phyloP scores from a whole-genome alignment of 2,888 invertebrate genomes.

The Tigriopus californicus region DNA sequence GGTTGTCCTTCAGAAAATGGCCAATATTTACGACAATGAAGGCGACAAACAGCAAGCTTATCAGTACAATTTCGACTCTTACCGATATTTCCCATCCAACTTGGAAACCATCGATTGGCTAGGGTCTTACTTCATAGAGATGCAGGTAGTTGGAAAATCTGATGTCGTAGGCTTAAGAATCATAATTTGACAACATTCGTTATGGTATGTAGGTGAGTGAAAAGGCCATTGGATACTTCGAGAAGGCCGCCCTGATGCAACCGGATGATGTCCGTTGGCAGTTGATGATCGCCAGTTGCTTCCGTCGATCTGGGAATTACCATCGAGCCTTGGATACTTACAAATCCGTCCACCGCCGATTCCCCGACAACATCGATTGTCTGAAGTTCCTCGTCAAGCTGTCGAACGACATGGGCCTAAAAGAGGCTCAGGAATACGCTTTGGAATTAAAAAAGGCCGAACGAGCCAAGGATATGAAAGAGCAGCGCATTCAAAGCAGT shows the following conservation, averaged over 20 bases:
- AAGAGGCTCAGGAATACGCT: slow-evolving; percentile 68
- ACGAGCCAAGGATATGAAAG: slow-evolving; percentile 25
- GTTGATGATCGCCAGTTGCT: slow-evolving; percentile 64
- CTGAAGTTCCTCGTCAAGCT: slow-evolving; percentile 69
- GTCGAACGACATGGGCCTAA: slow-evolving; percentile 70
- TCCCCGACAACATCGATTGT: slow-evolving; percentile 89
- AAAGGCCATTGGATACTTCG: slow-evolving; percentile 63
- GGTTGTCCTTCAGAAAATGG: slow-evolving; percentile 66
- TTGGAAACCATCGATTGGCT: slow-evolving; percentile 66
- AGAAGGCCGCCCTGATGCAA: slow-evolving; percentile 52
- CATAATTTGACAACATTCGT: neutral
- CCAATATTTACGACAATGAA: slow-evolving; percentile 67
- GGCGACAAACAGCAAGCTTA: slow-evolving; percentile 80
- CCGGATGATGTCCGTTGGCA: slow-evolving; percentile 67
- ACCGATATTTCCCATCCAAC: slow-evolving; percentile 48
- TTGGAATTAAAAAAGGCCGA: slow-evolving; percentile 59
- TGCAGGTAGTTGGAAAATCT: slow-evolving; percentile 39
- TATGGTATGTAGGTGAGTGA: slow-evolving; percentile 36
- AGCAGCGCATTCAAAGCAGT: slow-evolving; percentile 21
- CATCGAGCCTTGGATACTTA: slow-evolving; percentile 63
- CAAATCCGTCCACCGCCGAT: slow-evolving; percentile 50
- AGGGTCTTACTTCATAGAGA: slow-evolving; percentile 69
- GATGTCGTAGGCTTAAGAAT: no score
- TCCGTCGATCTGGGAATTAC: slow-evolving; percentile 61
- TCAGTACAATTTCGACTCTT: slow-evolving; percentile 57